Conservation (phyloP, 2,888 invertebrate species). For the Drosophila mimetica region DNA sequence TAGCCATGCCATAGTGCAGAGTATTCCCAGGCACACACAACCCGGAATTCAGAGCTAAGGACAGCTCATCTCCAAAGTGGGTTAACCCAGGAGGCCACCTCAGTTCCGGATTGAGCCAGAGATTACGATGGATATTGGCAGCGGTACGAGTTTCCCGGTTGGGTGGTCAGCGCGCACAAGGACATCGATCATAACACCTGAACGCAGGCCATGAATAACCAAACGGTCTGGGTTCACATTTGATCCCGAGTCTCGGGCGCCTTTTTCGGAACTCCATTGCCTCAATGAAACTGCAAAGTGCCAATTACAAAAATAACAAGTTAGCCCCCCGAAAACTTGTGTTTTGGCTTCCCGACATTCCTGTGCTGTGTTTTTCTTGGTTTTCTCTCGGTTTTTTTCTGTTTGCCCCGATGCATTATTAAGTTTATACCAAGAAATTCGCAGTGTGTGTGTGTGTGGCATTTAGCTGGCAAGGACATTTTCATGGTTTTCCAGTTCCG, state of each 20-base stretch:
- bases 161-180: constrained; percentile 7
- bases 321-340: constrained; percentile 40
- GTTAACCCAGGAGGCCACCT: constrained; percentile 56
- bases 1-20: constrained; percentile 17
- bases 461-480: constrained; percentile 47
- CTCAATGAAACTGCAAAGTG: constrained; percentile 54
- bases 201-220: constrained; percentile 41
- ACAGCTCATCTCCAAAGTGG: constrained; percentile 69
- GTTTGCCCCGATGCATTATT: constrained; percentile 42
- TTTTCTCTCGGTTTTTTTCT: not conserved
- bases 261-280: not conserved
- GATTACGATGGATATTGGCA: constrained; percentile 12
- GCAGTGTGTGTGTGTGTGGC: constrained; percentile 26
- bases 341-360: constrained; percentile 10
- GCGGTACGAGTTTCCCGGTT: constrained; percentile 2
- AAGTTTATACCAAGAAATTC: constrained; percentile 39
- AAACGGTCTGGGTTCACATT: constrained; percentile 28
- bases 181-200: constrained; percentile 39
- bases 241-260: constrained; percentile 12
- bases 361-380: not conserved
- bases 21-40: constrained; percentile 29
- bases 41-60: constrained; percentile 32
- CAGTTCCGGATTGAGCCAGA: constrained; percentile 31
- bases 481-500: constrained; percentile 38
- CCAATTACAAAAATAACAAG: constrained; percentile 72